Percentiles rank a stretch among this genome's conserved stretches.
These are phyloP conservation scores for Carettochelys insculpta DNA, from an alignment of 2,113 vertebrate species.

Conservation along the genomic window DNA sequence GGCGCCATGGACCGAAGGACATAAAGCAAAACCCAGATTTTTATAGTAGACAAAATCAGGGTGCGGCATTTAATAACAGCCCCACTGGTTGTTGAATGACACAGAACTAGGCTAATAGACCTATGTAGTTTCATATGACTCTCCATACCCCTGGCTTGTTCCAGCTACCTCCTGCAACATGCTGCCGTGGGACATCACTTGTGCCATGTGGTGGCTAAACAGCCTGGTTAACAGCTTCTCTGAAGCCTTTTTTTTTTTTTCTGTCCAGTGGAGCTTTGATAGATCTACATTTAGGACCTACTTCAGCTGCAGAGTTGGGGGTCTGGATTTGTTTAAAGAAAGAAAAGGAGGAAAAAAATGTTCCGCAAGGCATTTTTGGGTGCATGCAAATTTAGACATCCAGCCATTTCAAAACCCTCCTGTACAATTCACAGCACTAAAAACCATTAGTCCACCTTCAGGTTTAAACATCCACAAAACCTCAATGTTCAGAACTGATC, in stretches of 20 bases:
- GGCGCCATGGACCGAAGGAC: not conserved
- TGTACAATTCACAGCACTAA: not conserved
- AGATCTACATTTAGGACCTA: not conserved
- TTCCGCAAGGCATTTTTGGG: not conserved
- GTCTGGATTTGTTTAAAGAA: not conserved
- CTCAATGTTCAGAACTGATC: not conserved
- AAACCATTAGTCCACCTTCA: not conserved
- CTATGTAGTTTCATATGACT: not conserved
- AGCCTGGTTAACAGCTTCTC: not conserved
- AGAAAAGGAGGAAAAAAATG: not conserved
- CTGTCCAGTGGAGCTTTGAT: not conserved
- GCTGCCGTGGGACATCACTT: not conserved
- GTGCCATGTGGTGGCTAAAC: not conserved
- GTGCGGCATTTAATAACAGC: not conserved
- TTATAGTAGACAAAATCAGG: not conserved
- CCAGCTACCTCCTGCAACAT: not conserved
- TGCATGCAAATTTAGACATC: not conserved
- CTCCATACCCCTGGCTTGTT: not conserved
- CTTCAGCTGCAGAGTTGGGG: accelerated
- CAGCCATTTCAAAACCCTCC: not conserved
- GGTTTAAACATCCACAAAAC: not conserved
- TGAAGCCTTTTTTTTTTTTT: not conserved
- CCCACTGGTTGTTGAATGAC: not conserved
- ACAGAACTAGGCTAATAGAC: not conserved
- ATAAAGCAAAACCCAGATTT: not conserved